phyloP scores from a whole-genome alignment of 2,797 vertebrate species.

The Danio tinwini region DNA sequence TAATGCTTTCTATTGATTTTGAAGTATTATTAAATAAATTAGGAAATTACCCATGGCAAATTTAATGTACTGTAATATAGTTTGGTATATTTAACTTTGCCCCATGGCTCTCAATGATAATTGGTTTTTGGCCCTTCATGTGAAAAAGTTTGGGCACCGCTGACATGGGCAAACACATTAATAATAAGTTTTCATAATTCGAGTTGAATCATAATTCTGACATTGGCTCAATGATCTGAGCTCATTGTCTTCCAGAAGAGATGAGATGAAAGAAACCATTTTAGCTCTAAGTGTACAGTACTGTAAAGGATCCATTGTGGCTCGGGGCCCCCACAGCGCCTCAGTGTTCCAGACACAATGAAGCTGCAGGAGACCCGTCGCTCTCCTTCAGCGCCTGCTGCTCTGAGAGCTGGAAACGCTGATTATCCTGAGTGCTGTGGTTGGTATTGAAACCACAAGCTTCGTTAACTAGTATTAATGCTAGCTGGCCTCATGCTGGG shows the following conservation, averaged over 20 bases:
- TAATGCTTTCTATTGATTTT: too few relatives aligned
- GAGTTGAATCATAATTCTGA: not conserved
- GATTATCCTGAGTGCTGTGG: not conserved
- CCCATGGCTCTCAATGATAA: too few relatives aligned
- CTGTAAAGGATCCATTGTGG: not conserved
- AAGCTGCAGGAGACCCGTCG: not conserved
- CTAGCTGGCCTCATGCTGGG: not conserved
- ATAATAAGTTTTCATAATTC: too few relatives aligned
- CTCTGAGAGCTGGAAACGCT: not conserved
- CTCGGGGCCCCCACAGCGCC: not conserved
- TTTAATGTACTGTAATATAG: too few relatives aligned
- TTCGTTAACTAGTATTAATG: not conserved
- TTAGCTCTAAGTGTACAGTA: not conserved
- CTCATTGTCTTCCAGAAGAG: not conserved
- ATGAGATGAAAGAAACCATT: slow-evolving; percentile 11
- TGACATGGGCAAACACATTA: too few relatives aligned
- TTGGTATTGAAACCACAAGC: not conserved
- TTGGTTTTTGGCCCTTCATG: too few relatives aligned
- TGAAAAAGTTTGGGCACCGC: too few relatives aligned
- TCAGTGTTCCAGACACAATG: not conserved
- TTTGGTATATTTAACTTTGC: too few relatives aligned
- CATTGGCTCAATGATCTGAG: not conserved
- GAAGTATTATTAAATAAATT: too few relatives aligned
- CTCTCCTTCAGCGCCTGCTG: not conserved
- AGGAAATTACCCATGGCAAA: too few relatives aligned